A percentile compares a stretch with the other conserved stretches of the same genome.
Conservation (phyloP, 2,888 invertebrate species). For the Drosophila buzzatii region DNA sequence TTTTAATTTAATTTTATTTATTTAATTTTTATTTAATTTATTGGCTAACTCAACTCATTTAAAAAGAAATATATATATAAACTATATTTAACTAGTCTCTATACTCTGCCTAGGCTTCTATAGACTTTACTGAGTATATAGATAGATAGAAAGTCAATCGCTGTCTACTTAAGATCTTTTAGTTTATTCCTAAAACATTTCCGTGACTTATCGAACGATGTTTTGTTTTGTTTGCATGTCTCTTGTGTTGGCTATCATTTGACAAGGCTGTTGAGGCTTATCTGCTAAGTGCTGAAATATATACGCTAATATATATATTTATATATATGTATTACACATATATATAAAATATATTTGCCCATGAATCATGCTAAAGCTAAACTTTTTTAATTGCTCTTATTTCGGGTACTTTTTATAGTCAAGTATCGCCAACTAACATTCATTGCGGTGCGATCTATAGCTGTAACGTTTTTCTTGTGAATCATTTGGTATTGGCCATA, state of each 20-base stretch:
- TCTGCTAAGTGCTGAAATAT: conserved; percentile 8
- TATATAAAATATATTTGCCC: background rate
- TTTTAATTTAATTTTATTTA: no score
- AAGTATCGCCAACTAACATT: background rate
- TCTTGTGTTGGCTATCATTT: conserved; percentile 28
- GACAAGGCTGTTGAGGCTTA: conserved; percentile 33
- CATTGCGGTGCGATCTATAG: conserved; percentile 14
- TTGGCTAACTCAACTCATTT: background rate
- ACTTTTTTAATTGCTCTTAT: background rate
- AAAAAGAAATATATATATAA: background rate
- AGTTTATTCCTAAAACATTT: background rate
- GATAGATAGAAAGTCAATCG: background rate
- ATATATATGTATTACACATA: background rate
- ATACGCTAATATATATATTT: background rate
- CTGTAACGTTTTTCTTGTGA: conserved; percentile 24
- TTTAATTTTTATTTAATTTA: no score
- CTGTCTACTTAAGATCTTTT: background rate
- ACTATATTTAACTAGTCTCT: background rate
- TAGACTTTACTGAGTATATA: conserved; percentile 9
- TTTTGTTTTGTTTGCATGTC: conserved; percentile 35
- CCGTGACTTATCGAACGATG: conserved; percentile 2
- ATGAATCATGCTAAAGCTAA: conserved; percentile 20
- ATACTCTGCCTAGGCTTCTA: background rate
- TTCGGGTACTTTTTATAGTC: background rate
- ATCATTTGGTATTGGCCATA: conserved; percentile 41